Evolutionary conservation across 2,113 vertebrate genomes (phyloP).

Genomic region (Zosterops japonicus): DNA sequence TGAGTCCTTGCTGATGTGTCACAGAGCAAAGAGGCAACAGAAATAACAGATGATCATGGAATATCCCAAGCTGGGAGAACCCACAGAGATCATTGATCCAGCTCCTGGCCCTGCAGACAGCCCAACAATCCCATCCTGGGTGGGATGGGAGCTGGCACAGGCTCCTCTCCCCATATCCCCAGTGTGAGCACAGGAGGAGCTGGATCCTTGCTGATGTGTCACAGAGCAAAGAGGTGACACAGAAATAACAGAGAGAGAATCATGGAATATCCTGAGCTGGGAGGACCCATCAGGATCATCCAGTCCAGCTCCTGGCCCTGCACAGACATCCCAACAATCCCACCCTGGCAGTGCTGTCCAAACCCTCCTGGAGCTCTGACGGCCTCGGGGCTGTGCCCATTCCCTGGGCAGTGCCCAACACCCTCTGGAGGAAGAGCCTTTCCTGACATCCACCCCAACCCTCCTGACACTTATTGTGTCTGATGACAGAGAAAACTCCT

Average conservation of each 20-base stretch:
- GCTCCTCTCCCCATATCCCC: no score
- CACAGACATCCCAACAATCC: neutral
- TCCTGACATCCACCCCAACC: neutral
- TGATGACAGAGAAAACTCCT: neutral
- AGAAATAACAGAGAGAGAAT: neutral
- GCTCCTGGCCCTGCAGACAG: no score
- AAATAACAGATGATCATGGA: no score
- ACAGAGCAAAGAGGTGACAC: no score
- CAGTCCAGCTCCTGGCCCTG: neutral
- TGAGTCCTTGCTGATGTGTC: neutral
- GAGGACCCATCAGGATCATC: neutral
- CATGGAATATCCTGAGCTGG: neutral
- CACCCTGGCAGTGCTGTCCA: rapidly evolving
- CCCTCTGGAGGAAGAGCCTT: neutral
- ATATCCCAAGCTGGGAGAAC: no score
- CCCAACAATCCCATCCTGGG: no score
- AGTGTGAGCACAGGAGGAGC: no score
- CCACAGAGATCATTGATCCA: no score
- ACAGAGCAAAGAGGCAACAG: rapidly evolving
- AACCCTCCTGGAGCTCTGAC: neutral
- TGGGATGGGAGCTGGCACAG: no score
- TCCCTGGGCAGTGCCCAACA: neutral
- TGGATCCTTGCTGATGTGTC: no score
- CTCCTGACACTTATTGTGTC: neutral
- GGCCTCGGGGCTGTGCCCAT: rapidly evolving